phyloP scores from a whole-genome alignment of 1,140 invertebrate species.

The Caenorhabditis briggsae region DNA sequence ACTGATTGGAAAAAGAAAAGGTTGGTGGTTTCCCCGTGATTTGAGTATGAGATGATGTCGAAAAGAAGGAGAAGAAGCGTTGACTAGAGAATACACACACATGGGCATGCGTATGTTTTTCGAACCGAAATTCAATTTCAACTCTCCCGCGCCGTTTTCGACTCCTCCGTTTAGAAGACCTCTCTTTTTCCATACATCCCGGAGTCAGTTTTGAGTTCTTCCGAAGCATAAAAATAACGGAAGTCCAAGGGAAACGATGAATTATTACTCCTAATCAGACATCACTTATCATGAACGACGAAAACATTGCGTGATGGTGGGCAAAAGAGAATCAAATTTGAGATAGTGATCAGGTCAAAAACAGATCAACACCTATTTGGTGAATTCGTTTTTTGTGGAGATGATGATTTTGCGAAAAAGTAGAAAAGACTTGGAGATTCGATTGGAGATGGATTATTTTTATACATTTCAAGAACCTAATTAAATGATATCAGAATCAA shows the following conservation, averaged over 20 bases:
- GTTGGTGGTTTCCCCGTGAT: conserved; percentile 5
- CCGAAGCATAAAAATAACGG: not conserved
- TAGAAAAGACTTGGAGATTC: not conserved
- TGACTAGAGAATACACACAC: not conserved
- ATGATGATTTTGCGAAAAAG: not conserved
- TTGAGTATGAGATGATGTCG: conserved; percentile 5
- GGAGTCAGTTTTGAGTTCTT: conserved; percentile 27
- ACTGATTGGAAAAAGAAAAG: conserved; percentile 53
- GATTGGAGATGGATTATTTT: not conserved
- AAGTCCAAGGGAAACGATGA: not conserved
- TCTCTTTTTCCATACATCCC: not conserved
- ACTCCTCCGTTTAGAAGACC: conserved; percentile 7
- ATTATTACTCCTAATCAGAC: not conserved
- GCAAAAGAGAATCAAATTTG: not conserved
- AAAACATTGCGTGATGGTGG: conserved; percentile 37
- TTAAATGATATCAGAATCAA: not conserved
- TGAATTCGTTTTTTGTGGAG: not conserved
- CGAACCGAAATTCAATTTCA: conserved; percentile 51
- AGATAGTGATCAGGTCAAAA: conserved; percentile 29
- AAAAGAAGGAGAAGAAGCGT: conserved; percentile 1
- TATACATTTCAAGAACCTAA: not conserved
- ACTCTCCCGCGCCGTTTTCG: not conserved
- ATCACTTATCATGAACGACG: conserved; percentile 28
- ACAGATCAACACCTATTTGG: not conserved
- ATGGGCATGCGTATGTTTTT: conserved; percentile 43